These are phyloP conservation scores for Drosophila tani DNA, from an alignment of 1,140 invertebrate genomes.

Conservation along the genomic window DNA sequence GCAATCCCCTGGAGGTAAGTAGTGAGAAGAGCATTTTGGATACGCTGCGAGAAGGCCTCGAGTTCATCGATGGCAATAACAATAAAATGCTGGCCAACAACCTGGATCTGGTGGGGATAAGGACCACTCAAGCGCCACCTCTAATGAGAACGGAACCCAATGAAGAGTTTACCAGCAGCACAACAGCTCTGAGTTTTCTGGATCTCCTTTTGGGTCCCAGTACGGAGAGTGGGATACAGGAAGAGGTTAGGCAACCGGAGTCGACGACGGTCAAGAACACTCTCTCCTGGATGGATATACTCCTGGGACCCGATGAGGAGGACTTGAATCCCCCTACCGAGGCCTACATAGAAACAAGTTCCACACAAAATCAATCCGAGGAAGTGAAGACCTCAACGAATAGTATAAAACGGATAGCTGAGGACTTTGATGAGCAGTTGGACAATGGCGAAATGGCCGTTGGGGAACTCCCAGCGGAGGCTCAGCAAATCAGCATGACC, in stretches of 20 bases:
- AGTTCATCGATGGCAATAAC: slow-evolving; percentile 82
- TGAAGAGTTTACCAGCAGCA: slow-evolving; percentile 19
- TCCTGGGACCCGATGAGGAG: slow-evolving; percentile 76
- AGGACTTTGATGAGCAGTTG: slow-evolving; percentile 70
- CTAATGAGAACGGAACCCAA: slow-evolving; percentile 2
- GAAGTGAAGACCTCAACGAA: slow-evolving; percentile 11
- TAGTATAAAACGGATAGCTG: slow-evolving; percentile 68
- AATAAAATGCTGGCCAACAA: slow-evolving; percentile 76
- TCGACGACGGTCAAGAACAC: slow-evolving; percentile 60
- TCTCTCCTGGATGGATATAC: slow-evolving; percentile 72
- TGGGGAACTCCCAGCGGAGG: slow-evolving; percentile 70
- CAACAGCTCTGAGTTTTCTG: slow-evolving; percentile 63
- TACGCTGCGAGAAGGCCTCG: slow-evolving; percentile 76
- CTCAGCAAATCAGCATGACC: slow-evolving; percentile 51
- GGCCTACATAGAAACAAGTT: slow-evolving; percentile 21
- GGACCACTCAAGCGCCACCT: slow-evolving; percentile 27
- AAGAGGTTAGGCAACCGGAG: slow-evolving; percentile 14
- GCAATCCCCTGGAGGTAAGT: slow-evolving; percentile 46
- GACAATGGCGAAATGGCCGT: slow-evolving; percentile 59
- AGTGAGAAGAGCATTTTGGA: slow-evolving; percentile 82
- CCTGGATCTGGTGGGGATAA: slow-evolving; percentile 51
- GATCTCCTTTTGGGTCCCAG: slow-evolving; percentile 72
- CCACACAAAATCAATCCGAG: slow-evolving; percentile 10
- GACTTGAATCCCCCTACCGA: slow-evolving; percentile 39
- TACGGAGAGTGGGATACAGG: slow-evolving; percentile 18